These are phyloP conservation scores for Borostomias antarcticus DNA, from an alignment of 2,797 vertebrate species.

Conservation along the genomic window DNA sequence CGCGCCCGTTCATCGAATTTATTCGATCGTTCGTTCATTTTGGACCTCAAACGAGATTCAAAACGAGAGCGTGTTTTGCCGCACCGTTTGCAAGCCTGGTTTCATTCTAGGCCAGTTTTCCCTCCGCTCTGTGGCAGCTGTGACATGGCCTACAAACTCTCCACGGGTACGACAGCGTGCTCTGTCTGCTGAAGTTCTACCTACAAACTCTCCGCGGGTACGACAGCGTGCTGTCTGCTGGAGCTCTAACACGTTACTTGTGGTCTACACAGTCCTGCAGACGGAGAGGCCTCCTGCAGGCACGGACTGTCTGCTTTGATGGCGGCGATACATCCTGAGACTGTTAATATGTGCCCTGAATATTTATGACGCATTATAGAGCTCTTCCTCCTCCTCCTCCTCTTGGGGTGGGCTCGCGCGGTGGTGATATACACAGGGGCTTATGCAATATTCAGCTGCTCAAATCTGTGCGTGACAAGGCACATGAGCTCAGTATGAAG, in stretches of 20 bases:
- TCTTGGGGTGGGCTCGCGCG: slow-evolving; percentile 26
- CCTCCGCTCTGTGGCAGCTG: slow-evolving; percentile 3
- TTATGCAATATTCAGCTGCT: slow-evolving; percentile 35
- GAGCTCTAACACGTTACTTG: background rate
- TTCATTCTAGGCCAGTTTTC: no score
- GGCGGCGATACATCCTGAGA: slow-evolving; percentile 30
- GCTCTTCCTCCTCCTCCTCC: background rate
- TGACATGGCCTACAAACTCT: no score
- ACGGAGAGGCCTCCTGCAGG: background rate
- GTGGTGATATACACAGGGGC: background rate
- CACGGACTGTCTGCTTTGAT: slow-evolving; percentile 16
- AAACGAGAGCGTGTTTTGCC: no score
- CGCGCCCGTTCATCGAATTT: no score
- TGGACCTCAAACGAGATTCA: no score
- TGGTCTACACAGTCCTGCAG: background rate
- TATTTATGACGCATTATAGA: slow-evolving; percentile 36
- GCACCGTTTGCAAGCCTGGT: no score
- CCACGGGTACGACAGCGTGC: no score
- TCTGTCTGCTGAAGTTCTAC: no score
- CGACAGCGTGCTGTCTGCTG: no score
- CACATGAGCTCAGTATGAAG: background rate
- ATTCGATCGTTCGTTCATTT: no score
- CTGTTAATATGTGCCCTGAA: slow-evolving; percentile 32
- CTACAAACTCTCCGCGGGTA: no score
- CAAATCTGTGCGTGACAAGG: slow-evolving; percentile 26